Evolutionary conservation across 2,888 invertebrate genomes (phyloP).

Genomic region (Pseudanteris insignis): DNA sequence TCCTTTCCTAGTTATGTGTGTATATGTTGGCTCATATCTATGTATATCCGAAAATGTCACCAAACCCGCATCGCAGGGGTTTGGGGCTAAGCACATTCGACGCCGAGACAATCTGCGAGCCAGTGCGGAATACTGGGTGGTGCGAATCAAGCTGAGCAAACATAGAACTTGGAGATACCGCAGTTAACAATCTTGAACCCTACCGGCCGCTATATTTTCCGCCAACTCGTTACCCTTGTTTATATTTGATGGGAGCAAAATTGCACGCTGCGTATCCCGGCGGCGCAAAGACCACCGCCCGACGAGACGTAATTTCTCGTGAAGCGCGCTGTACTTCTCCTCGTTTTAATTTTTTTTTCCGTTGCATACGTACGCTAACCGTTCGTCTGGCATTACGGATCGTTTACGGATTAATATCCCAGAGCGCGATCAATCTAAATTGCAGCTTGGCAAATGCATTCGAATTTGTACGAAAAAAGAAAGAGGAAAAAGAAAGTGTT

Average conservation of each 20-base stretch:
- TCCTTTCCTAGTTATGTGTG: constrained; percentile 42
- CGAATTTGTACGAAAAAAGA: constrained; percentile 12
- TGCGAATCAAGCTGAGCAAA: constrained; percentile 67
- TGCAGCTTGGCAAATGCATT: constrained; percentile 8
- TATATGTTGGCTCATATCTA: constrained; percentile 34
- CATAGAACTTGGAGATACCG: constrained; percentile 65
- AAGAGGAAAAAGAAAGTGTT: no score
- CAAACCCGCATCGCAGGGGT: constrained; percentile 42
- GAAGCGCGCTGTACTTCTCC: no score
- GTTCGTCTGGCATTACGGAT: no score
- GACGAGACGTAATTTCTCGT: no score
- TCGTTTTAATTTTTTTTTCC: no score
- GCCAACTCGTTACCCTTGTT: constrained; percentile 32
- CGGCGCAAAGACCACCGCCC: constrained; percentile 13
- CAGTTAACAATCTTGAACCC: constrained; percentile 38
- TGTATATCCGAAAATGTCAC: constrained; percentile 27
- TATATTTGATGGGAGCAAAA: constrained; percentile 28
- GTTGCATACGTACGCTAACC: no score
- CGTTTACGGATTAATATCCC: no score
- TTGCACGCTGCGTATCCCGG: constrained; percentile 14
- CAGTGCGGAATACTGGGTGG: constrained; percentile 47
- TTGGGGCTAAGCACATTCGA: constrained; percentile 47
- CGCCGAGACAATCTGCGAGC: constrained; percentile 30
- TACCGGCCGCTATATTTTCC: constrained; percentile 29
- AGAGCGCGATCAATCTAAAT: constrained; percentile 14